Evolutionary conservation across 2,888 invertebrate species (phyloP), one percentile per base, ranked within the genome.

Genomic region (Anthophora plumipes): DNA sequence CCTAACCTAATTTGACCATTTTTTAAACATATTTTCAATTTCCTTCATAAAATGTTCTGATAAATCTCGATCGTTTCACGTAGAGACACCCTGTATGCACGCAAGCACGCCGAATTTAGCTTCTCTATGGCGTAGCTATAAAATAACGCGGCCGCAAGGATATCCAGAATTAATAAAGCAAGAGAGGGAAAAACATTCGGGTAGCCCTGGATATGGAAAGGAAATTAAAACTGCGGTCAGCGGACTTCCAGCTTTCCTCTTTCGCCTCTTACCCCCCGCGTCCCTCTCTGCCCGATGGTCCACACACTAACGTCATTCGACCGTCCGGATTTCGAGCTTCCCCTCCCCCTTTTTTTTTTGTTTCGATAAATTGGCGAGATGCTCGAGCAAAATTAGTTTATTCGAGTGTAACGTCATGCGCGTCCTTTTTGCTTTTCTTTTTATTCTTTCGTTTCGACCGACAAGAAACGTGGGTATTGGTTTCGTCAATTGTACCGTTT

Each of bases 151-250:
- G 59, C 61, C 52, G 57, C 74, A 54, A 77, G 50, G 77, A 52
- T 75, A 75, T 64, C 61, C 64, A 63, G 75, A 46, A 69, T 70
- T 77, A 72, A 73, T 72, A 73, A 76, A 82, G 77, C 68, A 63
- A 46, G 57, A 68, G 82, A 82, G 67, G 76, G 70, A 70, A 79
- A 77, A 82, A 77, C 73, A 78, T 75, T 80, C 54, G 75, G n/a
- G 68, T 46, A 74, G 54, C 39, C 52, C 70, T 80, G 77, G 78
- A 76, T 80, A 84, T 77, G 69, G 68, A 87, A 87, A 87, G 87
- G 85, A 87, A 87, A 87, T 87, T 87, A 87, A 87, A 87, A 83
- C 76, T 55, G 78, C 64, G 74, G 76, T 77, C 82, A 74, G 50
- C 74, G 48, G 55, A 63, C 46, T 60, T 64, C 25, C 74, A 79